phyloP scores from a whole-genome alignment of 2,888 invertebrate genomes.

The Flexamia atlantica region DNA sequence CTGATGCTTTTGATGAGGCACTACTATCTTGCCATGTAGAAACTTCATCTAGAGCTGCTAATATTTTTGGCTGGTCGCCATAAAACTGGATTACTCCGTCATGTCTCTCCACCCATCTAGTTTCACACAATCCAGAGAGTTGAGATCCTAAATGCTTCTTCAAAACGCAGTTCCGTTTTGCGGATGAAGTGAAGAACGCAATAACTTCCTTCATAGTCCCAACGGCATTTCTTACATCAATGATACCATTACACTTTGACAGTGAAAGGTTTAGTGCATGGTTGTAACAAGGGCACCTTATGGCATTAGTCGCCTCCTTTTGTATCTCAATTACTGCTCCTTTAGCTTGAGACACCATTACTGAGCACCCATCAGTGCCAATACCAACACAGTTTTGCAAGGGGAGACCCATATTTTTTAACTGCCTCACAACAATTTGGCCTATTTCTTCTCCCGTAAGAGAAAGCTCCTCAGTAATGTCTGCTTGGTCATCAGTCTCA shows the following conservation, averaged over 20 bases:
- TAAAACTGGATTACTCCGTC: not conserved
- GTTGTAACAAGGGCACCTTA: not conserved
- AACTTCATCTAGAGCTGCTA: constrained; percentile 3
- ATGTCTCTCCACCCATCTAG: constrained; percentile 6
- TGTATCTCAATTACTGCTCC: not conserved
- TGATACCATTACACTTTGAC: not conserved
- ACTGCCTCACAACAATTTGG: too few species aligned
- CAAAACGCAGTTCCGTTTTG: not conserved
- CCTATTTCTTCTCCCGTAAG: too few species aligned
- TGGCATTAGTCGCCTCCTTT: not conserved
- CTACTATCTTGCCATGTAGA: not conserved
- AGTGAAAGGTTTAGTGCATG: not conserved
- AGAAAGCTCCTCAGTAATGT: too few species aligned
- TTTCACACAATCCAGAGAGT: not conserved
- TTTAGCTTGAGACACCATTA: not conserved
- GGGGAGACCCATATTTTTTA: too few species aligned
- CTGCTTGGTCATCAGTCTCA: too few species aligned
- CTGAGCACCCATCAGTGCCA: too few species aligned
- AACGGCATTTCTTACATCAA: not conserved
- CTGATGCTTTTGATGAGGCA: not conserved
- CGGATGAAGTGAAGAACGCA: not conserved
- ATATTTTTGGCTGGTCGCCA: not conserved
- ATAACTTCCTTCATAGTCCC: not conserved
- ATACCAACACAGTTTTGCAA: too few species aligned
- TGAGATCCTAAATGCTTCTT: not conserved